Conservation (phyloP, 2,888 invertebrate genomes). For the Drosophila leonis region DNA sequence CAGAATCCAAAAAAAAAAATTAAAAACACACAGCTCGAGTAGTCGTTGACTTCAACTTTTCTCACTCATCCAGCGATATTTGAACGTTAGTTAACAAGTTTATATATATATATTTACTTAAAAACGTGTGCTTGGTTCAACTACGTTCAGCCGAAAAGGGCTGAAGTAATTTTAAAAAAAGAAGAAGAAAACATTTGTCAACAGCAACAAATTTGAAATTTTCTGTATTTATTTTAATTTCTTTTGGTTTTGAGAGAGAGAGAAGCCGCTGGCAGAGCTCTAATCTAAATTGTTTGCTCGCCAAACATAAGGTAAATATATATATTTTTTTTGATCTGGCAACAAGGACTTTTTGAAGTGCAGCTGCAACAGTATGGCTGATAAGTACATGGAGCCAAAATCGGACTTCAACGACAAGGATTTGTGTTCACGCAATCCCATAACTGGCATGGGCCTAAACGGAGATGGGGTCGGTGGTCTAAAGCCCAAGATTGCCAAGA, state of each 20-base stretch:
- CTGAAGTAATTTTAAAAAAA: neutral
- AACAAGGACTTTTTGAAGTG: neutral
- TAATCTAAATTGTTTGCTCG: neutral
- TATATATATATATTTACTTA: slow-evolving; percentile 1
- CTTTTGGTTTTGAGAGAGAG: neutral
- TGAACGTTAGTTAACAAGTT: neutral
- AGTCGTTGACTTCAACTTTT: slow-evolving; percentile 4
- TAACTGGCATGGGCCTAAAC: slow-evolving; percentile 49
- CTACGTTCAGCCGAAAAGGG: neutral
- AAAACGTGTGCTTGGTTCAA: neutral
- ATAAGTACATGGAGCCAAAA: neutral
- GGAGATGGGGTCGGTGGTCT: slow-evolving; percentile 50
- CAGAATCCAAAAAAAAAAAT: slow-evolving; percentile 8
- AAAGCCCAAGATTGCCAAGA: slow-evolving; percentile 44
- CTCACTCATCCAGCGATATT: neutral
- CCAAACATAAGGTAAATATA: neutral
- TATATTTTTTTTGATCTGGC: neutral
- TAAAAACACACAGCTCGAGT: slow-evolving; percentile 8
- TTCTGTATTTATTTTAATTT: slow-evolving; percentile 2
- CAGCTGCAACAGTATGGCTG: slow-evolving; percentile 1
- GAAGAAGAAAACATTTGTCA: neutral
- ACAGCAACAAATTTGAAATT: slow-evolving; percentile 5
- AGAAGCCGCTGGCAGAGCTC: neutral
- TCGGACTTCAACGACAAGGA: neutral
- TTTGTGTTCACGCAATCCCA: slow-evolving; percentile 36